These are phyloP conservation scores for Perca schrenkii DNA, from an alignment of 2,113 vertebrate genomes.

Conservation along the genomic window DNA sequence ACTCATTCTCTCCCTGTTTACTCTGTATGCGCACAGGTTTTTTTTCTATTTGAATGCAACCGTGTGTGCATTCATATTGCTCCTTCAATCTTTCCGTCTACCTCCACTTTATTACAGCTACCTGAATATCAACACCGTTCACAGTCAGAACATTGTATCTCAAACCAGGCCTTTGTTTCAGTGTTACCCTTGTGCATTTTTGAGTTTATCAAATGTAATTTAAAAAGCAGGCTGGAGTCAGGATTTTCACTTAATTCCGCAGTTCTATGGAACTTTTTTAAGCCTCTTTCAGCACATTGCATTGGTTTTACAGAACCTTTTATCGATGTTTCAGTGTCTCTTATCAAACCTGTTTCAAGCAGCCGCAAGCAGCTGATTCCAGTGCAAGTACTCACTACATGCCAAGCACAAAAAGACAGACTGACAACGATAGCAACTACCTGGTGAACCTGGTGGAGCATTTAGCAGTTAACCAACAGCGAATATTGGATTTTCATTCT, in stretches of 20 bases:
- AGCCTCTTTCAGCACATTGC: background rate
- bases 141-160: background rate
- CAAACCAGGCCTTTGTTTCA: background rate
- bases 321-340: background rate
- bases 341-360: background rate
- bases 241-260: background rate
- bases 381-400: background rate
- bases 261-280: background rate
- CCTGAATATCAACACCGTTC: background rate
- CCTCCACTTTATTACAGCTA: background rate
- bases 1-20: background rate
- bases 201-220: background rate
- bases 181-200: background rate
- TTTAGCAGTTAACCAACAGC: background rate
- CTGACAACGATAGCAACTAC: background rate
- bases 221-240: background rate
- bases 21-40: slow-evolving; percentile 4
- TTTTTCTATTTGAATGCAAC: slow-evolving; percentile 10
- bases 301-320: background rate
- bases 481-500: background rate
- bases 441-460: background rate
- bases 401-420: background rate
- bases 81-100: background rate
- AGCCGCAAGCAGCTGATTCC: background rate
- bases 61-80: background rate